These are phyloP conservation scores for Mareca penelope DNA, from an alignment of 2,797 vertebrate genomes.

Conservation along the genomic window DNA sequence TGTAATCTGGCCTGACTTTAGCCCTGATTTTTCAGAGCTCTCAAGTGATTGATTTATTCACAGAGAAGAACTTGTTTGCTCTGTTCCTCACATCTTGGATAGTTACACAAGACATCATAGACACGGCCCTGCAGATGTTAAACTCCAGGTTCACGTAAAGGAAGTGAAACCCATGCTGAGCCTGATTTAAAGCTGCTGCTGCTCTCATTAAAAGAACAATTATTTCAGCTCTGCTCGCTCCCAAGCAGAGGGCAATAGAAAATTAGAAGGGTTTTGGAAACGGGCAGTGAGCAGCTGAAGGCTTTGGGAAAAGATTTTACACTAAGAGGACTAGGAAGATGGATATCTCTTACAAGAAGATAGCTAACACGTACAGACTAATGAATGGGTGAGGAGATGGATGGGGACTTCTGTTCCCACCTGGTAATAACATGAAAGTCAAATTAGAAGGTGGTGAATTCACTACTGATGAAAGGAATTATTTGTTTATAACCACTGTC, in stretches of 20 bases:
- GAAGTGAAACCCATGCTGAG: not conserved
- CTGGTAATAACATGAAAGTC: constrained; percentile 52
- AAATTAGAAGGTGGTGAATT: constrained; percentile 49
- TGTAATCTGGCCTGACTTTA: not conserved
- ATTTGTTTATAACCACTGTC: not conserved
- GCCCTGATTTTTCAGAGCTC: not conserved
- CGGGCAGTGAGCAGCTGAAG: not conserved
- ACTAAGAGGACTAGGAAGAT: constrained; percentile 22
- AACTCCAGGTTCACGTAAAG: not conserved
- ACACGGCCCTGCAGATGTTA: not conserved
- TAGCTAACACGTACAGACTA: constrained; percentile 59
- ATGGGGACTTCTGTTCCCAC: constrained; percentile 59
- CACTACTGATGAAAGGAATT: constrained; percentile 25
- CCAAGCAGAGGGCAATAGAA: not conserved
- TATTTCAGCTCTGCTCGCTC: not conserved
- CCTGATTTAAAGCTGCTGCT: constrained; percentile 12
- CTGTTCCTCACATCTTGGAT: not conserved
- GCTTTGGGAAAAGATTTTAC: constrained; percentile 15
- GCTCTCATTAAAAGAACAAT: constrained; percentile 42
- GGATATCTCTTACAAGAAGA: constrained; percentile 53
- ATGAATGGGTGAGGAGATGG: constrained; percentile 59
- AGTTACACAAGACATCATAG: not conserved
- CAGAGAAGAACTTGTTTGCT: constrained; percentile 2
- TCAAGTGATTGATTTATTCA: not conserved
- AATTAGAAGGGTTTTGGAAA: constrained; percentile 23